phyloP scores from a whole-genome alignment of 2,888 invertebrate species.

The Leucoptera coffeella region DNA sequence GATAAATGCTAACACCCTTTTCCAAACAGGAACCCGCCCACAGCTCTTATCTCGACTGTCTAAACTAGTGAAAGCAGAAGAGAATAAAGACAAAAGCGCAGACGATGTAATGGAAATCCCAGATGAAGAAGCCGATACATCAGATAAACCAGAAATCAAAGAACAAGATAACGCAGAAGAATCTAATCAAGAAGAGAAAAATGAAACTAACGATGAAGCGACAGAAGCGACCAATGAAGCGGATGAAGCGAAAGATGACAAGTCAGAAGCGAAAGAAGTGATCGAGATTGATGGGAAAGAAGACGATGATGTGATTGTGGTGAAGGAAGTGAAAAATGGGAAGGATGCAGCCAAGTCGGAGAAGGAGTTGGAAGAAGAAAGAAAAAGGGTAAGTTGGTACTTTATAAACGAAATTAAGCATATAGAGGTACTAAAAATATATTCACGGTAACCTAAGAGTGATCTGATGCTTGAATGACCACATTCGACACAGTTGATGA shows the following conservation, averaged over 20 bases:
- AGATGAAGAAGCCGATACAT: constrained; percentile 13
- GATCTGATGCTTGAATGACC: too few relatives aligned
- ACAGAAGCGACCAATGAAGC: constrained; percentile 6
- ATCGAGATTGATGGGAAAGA: constrained; percentile 5
- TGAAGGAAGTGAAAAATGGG: constrained; percentile 11
- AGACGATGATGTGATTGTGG: constrained; percentile 3
- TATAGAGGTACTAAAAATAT: too few relatives aligned
- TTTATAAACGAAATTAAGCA: constrained; percentile 3
- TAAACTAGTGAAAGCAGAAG: constrained; percentile 75
- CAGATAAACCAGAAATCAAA: background rate
- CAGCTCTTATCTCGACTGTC: constrained; percentile 77
- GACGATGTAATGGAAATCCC: constrained; percentile 48
- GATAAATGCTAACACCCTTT: too few relatives aligned
- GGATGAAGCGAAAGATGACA: constrained; percentile 11
- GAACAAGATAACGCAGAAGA: background rate
- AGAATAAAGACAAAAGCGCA: constrained; percentile 54
- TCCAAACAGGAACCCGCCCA: constrained; percentile 63
- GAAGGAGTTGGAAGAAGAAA: constrained; percentile 43
- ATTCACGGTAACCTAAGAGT: too few relatives aligned
- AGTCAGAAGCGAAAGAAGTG: constrained; percentile 12
- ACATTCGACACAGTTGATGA: too few relatives aligned
- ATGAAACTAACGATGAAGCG: constrained; percentile 6
- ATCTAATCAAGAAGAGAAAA: constrained; percentile 22
- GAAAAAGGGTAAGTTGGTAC: constrained; percentile 19
- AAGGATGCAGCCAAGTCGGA: constrained; percentile 22